Evolutionary conservation across 2,888 invertebrate genomes (phyloP).

Genomic region (Agrochola macilenta): DNA sequence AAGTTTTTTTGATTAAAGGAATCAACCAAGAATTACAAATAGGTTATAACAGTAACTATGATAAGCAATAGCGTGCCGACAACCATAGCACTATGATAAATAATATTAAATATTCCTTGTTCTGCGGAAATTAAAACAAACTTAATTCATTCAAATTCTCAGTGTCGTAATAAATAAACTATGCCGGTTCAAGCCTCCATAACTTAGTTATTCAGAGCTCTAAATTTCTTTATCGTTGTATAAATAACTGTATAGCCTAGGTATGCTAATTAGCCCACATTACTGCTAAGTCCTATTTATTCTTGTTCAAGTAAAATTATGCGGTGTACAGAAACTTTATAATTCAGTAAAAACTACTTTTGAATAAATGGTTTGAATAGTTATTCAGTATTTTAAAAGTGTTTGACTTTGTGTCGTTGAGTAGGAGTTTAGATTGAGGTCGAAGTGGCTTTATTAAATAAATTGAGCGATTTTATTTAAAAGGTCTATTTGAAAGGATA

Average conservation of each 20-base stretch:
- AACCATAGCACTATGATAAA: slow-evolving; percentile 35
- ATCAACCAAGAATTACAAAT: slow-evolving; percentile 25
- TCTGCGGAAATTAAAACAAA: slow-evolving; percentile 50
- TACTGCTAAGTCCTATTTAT: slow-evolving; percentile 52
- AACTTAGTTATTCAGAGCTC: slow-evolving; percentile 62
- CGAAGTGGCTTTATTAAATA: slow-evolving; percentile 9
- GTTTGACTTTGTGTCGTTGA: slow-evolving; percentile 27
- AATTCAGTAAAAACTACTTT: slow-evolving; percentile 46
- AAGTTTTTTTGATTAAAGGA: no score
- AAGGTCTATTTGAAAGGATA: not conserved
- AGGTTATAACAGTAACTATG: slow-evolving; percentile 5
- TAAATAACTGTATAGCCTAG: slow-evolving; percentile 47
- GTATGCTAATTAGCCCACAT: slow-evolving; percentile 61
- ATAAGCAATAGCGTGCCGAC: slow-evolving; percentile 47
- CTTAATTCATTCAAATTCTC: slow-evolving; percentile 58
- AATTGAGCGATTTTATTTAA: slow-evolving; percentile 29
- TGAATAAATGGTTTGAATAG: slow-evolving; percentile 32
- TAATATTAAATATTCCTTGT: slow-evolving; percentile 38
- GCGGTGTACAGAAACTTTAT: slow-evolving; percentile 39
- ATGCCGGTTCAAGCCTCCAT: slow-evolving; percentile 46
- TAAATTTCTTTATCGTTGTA: slow-evolving; percentile 64
- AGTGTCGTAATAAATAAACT: slow-evolving; percentile 63
- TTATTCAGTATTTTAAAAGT: slow-evolving; percentile 19
- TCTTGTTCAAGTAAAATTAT: slow-evolving; percentile 51
- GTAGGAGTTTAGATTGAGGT: slow-evolving; percentile 11